These are phyloP conservation scores for Synodontis membranacea DNA, from an alignment of 2,113 vertebrate genomes.

Conservation along the genomic window DNA sequence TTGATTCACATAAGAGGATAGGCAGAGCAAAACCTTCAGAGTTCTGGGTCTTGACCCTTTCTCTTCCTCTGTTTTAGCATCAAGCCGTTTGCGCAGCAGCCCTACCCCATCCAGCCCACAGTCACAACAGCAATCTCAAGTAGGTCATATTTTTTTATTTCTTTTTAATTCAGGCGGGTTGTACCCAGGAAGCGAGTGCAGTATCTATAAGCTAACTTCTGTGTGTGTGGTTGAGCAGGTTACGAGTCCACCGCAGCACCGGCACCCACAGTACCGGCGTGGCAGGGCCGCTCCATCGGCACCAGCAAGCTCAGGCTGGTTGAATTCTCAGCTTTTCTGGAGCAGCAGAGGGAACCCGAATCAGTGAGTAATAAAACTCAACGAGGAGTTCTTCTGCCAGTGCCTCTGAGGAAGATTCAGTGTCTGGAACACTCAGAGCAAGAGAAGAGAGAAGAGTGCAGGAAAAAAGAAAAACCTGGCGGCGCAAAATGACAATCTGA, in stretches of 20 bases:
- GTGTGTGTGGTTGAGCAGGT: conserved; percentile 69
- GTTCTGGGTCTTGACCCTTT: conserved; percentile 8
- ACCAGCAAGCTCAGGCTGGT: conserved; percentile 96
- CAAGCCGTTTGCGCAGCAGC: conserved; percentile 96
- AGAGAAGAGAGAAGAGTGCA: background rate
- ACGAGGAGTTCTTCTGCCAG: background rate
- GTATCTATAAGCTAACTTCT: background rate
- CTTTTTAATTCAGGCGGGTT: background rate
- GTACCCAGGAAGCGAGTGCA: background rate
- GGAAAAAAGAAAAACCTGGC: too few species aligned
- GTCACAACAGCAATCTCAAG: conserved; percentile 96
- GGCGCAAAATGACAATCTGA: too few species aligned
- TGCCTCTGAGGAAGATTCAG: background rate
- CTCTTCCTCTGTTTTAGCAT: conserved; percentile 76
- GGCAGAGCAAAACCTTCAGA: background rate
- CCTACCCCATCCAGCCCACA: conserved; percentile 92
- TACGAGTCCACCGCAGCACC: conserved; percentile 88
- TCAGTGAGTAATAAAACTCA: conserved; percentile 72
- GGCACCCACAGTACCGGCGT: conserved; percentile 89
- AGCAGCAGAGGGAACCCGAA: conserved; percentile 95
- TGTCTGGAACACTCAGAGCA: background rate
- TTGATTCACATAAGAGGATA: background rate
- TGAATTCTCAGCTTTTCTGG: conserved; percentile 96
- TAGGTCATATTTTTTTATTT: conserved; percentile 64
- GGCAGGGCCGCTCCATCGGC: conserved; percentile 97